Conservation (phyloP, 2,113 vertebrate species). For the Gallinago paraguaiae region DNA sequence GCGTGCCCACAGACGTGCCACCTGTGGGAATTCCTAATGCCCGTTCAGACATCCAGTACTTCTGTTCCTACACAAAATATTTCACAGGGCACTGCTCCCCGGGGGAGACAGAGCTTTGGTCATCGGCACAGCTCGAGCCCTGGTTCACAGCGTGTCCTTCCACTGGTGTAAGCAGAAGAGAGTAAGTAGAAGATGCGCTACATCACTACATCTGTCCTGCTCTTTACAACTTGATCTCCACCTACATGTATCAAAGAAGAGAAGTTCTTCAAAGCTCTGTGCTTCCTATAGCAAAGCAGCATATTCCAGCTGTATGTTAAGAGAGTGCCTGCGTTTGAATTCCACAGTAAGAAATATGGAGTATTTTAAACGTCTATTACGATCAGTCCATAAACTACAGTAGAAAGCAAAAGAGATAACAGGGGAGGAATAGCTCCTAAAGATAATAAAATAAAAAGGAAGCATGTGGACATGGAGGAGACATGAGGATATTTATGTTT, state of each 20-base stretch:
- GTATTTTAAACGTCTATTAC: not conserved
- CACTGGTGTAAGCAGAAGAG: not conserved
- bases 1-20: not conserved
- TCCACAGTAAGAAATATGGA: not conserved
- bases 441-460: not conserved
- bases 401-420: not conserved
- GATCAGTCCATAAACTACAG: not conserved
- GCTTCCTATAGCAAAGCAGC: not conserved
- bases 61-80: not conserved
- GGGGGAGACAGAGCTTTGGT: fast-evolving
- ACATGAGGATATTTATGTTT: not conserved
- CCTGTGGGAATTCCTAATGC: not conserved
- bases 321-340: not conserved
- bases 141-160: not conserved
- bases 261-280: not conserved
- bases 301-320: not conserved
- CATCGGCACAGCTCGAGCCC: fast-evolving
- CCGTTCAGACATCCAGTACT: not conserved
- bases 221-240: not conserved
- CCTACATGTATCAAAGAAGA: not conserved
- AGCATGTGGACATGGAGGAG: not conserved
- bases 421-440: not conserved
- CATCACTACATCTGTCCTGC: not conserved
- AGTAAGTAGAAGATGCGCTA: too few relatives aligned
- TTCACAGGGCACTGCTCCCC: not conserved